Percentiles rank a stretch among this genome's conserved stretches.
These are phyloP conservation scores for Oncorhynchus tshawytscha DNA, from an alignment of 2,113 vertebrate genomes.

Conservation along the genomic window DNA sequence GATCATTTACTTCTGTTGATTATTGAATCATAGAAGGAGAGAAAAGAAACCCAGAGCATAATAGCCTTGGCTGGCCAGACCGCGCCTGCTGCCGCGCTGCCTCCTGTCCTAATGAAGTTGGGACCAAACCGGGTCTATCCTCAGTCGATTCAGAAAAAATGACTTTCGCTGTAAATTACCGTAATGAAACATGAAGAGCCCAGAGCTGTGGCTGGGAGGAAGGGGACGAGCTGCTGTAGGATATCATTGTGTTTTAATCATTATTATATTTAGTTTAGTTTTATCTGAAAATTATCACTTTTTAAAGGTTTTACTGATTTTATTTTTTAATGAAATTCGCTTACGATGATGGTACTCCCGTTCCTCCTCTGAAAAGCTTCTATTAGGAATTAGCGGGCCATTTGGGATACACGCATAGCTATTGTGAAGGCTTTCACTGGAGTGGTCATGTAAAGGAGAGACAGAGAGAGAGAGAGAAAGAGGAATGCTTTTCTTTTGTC, in stretches of 20 bases:
- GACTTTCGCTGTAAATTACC: conserved; percentile 64
- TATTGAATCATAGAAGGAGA: conserved; percentile 54
- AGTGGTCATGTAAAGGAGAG: conserved; percentile 11
- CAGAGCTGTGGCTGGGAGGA: conserved; percentile 27
- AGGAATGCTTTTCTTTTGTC: conserved; percentile 46
- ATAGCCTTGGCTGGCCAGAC: too few relatives aligned
- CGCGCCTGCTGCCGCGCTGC: background rate
- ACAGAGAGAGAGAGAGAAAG: background rate
- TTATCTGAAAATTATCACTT: too few relatives aligned
- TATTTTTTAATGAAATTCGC: too few relatives aligned
- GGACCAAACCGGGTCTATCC: conserved; percentile 58
- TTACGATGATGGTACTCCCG: too few relatives aligned
- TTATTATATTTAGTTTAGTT: too few relatives aligned
- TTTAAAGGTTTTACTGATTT: too few relatives aligned
- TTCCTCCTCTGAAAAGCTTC: too few relatives aligned
- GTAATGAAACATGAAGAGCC: conserved; percentile 63
- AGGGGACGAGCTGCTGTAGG: background rate
- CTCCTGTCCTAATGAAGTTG: conserved; percentile 67
- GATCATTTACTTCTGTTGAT: conserved; percentile 70
- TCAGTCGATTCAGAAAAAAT: conserved; percentile 65
- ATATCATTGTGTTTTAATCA: background rate
- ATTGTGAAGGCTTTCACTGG: too few relatives aligned
- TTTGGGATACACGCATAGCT: background rate
- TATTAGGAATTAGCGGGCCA: too few relatives aligned
- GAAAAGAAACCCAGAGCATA: too few relatives aligned